Evolutionary conservation across 2,113 vertebrate genomes (phyloP).

Genomic region (Coryphaenoides rupestris): DNA sequence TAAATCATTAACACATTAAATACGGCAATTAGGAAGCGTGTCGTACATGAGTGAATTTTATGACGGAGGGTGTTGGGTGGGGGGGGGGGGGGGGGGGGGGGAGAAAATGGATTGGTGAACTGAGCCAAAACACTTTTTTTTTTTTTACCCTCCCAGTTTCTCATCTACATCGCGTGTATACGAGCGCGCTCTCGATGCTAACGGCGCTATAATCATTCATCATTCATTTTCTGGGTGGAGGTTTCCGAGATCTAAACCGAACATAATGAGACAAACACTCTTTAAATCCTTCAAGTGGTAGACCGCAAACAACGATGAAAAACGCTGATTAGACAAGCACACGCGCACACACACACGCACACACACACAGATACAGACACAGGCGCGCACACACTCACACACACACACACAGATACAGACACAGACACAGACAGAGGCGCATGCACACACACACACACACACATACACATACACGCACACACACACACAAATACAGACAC

Average conservation of each 20-base stretch:
- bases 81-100: too few species aligned
- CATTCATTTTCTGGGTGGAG: not conserved
- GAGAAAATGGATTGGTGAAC: slow-evolving; percentile 63
- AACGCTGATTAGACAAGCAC: too few species aligned
- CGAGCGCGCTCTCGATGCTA: slow-evolving; percentile 14
- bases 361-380: too few species aligned
- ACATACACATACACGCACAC: slow-evolving; percentile 12
- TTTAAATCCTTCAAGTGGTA: too few species aligned
- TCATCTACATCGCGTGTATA: slow-evolving; percentile 2
- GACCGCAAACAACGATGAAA: too few species aligned
- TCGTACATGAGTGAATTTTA: slow-evolving; percentile 76
- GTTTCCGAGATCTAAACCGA: too few species aligned
- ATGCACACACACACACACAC: not conserved
- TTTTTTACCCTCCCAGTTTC: slow-evolving; percentile 44
- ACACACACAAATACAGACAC: too few species aligned
- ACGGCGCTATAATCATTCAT: slow-evolving; percentile 38
- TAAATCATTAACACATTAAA: slow-evolving; percentile 79
- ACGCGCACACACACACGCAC: not conserved
- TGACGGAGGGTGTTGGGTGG: too few species aligned
- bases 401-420: too few species aligned
- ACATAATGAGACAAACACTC: not conserved
- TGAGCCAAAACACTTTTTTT: slow-evolving; percentile 69
- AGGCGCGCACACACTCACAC: too few species aligned
- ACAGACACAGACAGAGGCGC: too few species aligned
- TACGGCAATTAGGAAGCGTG: slow-evolving; percentile 75